Conservation (phyloP, 2,797 vertebrate genomes). For the Sus cebifrons region DNA sequence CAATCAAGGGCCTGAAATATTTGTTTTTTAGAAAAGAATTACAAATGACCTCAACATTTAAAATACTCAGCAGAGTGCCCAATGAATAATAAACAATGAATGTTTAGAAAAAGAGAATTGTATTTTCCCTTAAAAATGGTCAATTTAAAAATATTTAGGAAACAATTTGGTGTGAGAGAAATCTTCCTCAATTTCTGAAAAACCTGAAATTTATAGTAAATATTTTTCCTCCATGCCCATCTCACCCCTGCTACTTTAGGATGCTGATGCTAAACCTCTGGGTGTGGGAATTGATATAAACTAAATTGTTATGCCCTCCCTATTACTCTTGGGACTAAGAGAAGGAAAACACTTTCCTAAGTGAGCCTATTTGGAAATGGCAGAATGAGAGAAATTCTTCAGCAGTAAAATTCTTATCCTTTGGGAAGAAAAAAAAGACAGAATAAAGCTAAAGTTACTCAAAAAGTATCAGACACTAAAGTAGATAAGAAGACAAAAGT, state of each 20-base stretch:
- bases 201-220: not conserved
- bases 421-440: constrained; percentile 18
- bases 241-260: not conserved
- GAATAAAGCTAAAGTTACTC: constrained; percentile 14
- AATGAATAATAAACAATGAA: not conserved
- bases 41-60: not conserved
- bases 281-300: not conserved
- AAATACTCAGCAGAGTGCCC: not conserved
- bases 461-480: constrained; percentile 7
- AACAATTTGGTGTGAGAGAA: not conserved
- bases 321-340: not conserved
- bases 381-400: constrained; percentile 49
- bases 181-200: constrained; percentile 39
- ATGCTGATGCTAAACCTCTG: constrained; percentile 20
- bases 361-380: constrained; percentile 50
- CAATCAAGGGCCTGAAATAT: constrained; percentile 95
- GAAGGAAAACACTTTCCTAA: constrained; percentile 7
- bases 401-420: constrained; percentile 6
- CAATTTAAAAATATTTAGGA: constrained; percentile 8
- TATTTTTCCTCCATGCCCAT: not conserved
- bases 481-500: constrained; percentile 12
- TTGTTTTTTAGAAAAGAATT: constrained; percentile 59
- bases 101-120: not conserved
- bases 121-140: constrained; percentile 17
- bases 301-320: not conserved